These are phyloP conservation scores for Volucella zonaria DNA, from an alignment of 2,888 invertebrate genomes.

Conservation along the genomic window DNA sequence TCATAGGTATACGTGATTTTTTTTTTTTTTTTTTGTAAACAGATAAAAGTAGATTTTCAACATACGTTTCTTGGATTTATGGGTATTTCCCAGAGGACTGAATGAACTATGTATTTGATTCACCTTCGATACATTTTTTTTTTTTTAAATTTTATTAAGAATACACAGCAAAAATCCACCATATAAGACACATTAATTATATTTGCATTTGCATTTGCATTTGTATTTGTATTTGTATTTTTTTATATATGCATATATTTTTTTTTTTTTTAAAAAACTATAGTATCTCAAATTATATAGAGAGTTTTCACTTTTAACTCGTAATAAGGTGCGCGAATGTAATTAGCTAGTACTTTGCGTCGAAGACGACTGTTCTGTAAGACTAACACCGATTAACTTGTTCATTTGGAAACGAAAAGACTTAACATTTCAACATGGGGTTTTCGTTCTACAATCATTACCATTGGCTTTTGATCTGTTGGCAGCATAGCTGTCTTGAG, in stretches of 20 bases:
- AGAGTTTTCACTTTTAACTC: background rate
- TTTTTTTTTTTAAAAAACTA: background rate
- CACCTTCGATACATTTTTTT: background rate
- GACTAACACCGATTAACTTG: conserved; percentile 59
- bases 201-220: background rate
- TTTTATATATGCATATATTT: too few species aligned
- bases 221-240: conserved; percentile 1
- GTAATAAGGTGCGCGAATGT: background rate
- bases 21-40: background rate
- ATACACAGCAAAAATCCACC: conserved; percentile 6
- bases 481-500: conserved; percentile 5
- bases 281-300: background rate
- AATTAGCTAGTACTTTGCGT: conserved; percentile 22
- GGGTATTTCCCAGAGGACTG: background rate
- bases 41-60: background rate
- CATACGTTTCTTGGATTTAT: conserved; percentile 9
- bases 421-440: conserved; percentile 26
- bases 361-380: conserved; percentile 47
- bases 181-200: too few species aligned
- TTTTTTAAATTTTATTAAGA: background rate
- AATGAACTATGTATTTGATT: background rate
- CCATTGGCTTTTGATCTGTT: conserved; percentile 22
- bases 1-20: conserved; percentile 39
- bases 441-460: conserved; percentile 25
- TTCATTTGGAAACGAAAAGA: conserved; percentile 34